Percentiles rank a stretch among this genome's conserved stretches.
These are phyloP conservation scores for Siderastrea radians DNA, from an alignment of 92 coral and sea anemone species.

Conservation along the genomic window DNA sequence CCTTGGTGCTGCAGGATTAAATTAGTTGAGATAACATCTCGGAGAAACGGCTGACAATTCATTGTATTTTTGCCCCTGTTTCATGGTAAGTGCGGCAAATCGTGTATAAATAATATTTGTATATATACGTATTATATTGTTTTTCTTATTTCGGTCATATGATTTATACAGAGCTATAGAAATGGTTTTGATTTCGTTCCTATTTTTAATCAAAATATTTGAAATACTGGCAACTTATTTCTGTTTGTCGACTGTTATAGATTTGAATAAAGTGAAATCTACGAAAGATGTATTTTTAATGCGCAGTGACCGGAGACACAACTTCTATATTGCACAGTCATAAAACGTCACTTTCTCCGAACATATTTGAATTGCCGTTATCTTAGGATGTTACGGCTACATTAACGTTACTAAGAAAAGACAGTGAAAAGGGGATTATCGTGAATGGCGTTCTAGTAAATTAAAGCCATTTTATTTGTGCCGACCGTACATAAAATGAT, in stretches of 20 bases:
- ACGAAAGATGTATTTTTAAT: not conserved
- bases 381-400: not conserved
- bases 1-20: not conserved
- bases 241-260: not conserved
- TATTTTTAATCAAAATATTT: too few species aligned
- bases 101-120: not conserved
- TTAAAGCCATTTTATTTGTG: not conserved
- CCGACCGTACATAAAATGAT: not conserved
- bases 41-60: not conserved
- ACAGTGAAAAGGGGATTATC: not conserved
- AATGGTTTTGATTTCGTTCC: not conserved
- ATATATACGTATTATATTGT: not conserved
- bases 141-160: not conserved
- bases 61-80: not conserved
- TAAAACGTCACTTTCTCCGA: not conserved
- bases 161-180: not conserved
- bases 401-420: constrained; percentile 2
- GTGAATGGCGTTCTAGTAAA: not conserved
- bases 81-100: not conserved
- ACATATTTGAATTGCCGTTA: not conserved
- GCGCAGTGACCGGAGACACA: too few species aligned
- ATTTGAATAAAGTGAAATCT: not conserved
- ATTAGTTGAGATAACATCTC: not conserved
- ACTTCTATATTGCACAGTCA: not conserved
- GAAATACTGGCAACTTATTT: not conserved